Conservation (phyloP, 2,113 vertebrate species). For the Pandion haliaetus region DNA sequence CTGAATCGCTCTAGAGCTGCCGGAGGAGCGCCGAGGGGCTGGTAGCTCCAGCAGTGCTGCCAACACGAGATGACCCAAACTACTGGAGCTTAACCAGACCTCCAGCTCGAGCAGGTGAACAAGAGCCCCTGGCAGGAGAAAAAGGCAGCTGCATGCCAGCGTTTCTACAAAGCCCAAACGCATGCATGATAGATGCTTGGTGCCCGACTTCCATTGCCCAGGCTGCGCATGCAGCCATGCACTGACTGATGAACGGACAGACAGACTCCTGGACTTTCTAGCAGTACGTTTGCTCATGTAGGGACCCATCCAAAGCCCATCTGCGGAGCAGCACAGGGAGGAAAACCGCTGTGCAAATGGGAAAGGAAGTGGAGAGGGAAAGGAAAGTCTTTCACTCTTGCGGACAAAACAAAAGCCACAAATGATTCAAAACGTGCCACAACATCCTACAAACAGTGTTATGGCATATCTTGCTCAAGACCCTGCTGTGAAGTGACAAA, state of each 20-base stretch:
- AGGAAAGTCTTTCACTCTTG: background rate
- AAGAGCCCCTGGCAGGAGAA: background rate
- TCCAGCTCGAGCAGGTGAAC: background rate
- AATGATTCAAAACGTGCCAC: background rate
- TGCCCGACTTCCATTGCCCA: accelerated
- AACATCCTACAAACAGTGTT: background rate
- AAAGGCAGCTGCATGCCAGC: background rate
- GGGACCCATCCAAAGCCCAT: background rate
- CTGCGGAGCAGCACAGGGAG: background rate
- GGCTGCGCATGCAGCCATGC: accelerated
- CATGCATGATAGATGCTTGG: accelerated
- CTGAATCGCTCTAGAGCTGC: background rate
- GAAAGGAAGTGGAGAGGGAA: background rate
- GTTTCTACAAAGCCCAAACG: accelerated
- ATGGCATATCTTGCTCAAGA: accelerated
- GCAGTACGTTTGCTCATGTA: background rate
- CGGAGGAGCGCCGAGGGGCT: accelerated
- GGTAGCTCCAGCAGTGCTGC: background rate
- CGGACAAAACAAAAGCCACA: background rate
- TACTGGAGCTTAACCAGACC: background rate
- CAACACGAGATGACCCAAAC: accelerated
- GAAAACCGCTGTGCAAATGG: background rate
- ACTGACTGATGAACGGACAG: accelerated
- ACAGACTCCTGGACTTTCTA: background rate
- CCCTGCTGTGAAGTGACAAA: background rate